Base-by-base conservation (phyloP, 2,797 vertebrate genomes). In the Malurus leucopterus region DNA sequence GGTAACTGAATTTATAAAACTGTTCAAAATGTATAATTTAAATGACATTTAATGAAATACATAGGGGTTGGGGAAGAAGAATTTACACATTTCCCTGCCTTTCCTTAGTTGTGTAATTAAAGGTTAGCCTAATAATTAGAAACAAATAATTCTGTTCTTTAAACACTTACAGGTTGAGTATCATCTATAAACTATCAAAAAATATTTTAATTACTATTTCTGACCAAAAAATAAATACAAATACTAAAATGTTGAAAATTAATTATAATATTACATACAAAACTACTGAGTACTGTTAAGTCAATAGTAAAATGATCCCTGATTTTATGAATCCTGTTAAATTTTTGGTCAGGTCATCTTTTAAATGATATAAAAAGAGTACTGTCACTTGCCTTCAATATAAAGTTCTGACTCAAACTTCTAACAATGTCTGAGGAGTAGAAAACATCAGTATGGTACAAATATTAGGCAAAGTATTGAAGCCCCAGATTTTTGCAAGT, bases 291-390 rank as follows among this genome's bases (percentile, higher is more conserved):
- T 93, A 97, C 93, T 96, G 97, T 97, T 97, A 97, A 97, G 97
- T 98, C 96, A 97, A 97, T 97, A 98, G 97, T 97, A 98, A 97
- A 97, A 97, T 97, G 97, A 97, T 98, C 97, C 97, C 97, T 98
- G 97, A 98, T 97, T 96, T 96, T 96, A 96, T 97, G 97, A 97
- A 97, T 97, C 96, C 96, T 97, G 96, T 95, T 95, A 96, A 89
- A 87, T 96, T 96, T 97, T 97, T 97, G 97, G 97, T 97, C 97
- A 97, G 97, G 97, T 97, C 97, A 97, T 95, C 97, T 97, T 97
- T 95, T 95, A 97, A 97, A 97, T 94, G 64, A 97, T 97, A 97
- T 95, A 96, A 97, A 96, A 97, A 97, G 93, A 95, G 96, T 93
- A 93, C 89, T 96, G 95, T 93, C 96, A 95, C 89, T 97, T 96